phyloP scores from a whole-genome alignment of 2,888 invertebrate species.

The Chouioia cunea region DNA sequence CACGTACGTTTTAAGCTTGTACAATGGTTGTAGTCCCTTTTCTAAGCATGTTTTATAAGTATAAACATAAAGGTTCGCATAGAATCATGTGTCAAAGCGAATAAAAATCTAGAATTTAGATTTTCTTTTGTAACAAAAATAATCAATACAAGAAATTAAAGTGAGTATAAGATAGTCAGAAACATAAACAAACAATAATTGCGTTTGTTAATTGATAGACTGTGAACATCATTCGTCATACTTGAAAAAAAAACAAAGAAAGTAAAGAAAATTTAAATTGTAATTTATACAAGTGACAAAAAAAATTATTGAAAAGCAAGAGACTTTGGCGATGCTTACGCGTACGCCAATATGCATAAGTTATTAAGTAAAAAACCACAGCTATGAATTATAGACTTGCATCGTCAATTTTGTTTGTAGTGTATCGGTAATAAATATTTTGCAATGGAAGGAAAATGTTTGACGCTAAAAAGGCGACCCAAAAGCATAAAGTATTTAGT shows the following conservation, averaged over 20 bases:
- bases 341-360: slow-evolving; percentile 23
- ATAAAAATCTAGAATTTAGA: slow-evolving; percentile 14
- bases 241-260: slow-evolving; percentile 15
- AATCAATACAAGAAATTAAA: slow-evolving; percentile 15
- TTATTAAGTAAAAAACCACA: slow-evolving; percentile 26
- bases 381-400: slow-evolving; percentile 37
- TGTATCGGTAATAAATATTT: slow-evolving; percentile 30
- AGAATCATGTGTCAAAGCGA: slow-evolving; percentile 44
- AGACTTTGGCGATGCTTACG: slow-evolving; percentile 38
- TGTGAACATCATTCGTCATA: slow-evolving; percentile 23
- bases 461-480: slow-evolving; percentile 21
- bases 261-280: slow-evolving; percentile 31
- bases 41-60: slow-evolving; percentile 38
- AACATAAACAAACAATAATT: slow-evolving; percentile 17
- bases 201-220: slow-evolving; percentile 20
- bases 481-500: slow-evolving; percentile 20
- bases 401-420: slow-evolving; percentile 42
- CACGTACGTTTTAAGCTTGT: slow-evolving; percentile 33
- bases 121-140: slow-evolving; percentile 32
- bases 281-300: slow-evolving; percentile 6
- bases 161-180: slow-evolving; percentile 17
- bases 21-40: slow-evolving; percentile 35
- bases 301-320: slow-evolving; percentile 31
- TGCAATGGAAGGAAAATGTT: slow-evolving; percentile 13
- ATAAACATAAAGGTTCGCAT: slow-evolving; percentile 19